These are phyloP conservation scores for Crenuchus spilurus DNA, from an alignment of 2,797 vertebrate genomes.

Conservation along the genomic window DNA sequence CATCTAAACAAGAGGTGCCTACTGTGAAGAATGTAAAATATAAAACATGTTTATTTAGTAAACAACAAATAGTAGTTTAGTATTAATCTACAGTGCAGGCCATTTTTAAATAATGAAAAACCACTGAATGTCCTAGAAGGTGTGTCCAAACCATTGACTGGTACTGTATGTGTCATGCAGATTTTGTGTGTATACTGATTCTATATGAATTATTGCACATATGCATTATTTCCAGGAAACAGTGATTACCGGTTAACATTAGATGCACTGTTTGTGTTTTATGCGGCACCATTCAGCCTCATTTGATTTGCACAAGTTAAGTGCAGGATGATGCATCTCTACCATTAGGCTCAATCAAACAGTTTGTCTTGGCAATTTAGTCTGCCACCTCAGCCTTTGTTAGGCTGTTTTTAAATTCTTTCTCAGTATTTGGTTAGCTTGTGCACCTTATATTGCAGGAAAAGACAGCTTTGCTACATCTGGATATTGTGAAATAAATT, in stretches of 20 bases:
- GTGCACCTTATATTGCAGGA: slow-evolving; percentile 43
- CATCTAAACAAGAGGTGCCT: no score
- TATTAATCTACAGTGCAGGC: no score
- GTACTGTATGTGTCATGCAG: slow-evolving; percentile 15
- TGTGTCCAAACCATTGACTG: no score
- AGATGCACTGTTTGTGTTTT: slow-evolving; percentile 2
- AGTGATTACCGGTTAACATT: not conserved
- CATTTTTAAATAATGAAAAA: no score
- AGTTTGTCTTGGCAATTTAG: not conserved
- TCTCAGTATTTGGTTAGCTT: not conserved
- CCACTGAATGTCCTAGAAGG: no score
- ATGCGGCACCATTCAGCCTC: not conserved
- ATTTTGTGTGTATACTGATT: no score
- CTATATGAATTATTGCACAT: not conserved
- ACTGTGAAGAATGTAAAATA: no score
- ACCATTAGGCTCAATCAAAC: not conserved
- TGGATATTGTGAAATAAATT: slow-evolving; percentile 68
- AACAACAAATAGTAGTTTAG: no score
- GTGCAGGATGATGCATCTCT: slow-evolving; percentile 9
- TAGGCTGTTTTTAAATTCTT: not conserved
- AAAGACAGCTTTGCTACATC: slow-evolving; percentile 53
- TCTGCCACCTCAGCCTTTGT: slow-evolving; percentile 3
- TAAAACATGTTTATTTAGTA: no score
- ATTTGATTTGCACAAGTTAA: slow-evolving; percentile 28
- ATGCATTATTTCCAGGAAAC: not conserved